These are phyloP conservation scores for Scylla paramamosain DNA, from an alignment of 1,140 invertebrate species.

Conservation along the genomic window DNA sequence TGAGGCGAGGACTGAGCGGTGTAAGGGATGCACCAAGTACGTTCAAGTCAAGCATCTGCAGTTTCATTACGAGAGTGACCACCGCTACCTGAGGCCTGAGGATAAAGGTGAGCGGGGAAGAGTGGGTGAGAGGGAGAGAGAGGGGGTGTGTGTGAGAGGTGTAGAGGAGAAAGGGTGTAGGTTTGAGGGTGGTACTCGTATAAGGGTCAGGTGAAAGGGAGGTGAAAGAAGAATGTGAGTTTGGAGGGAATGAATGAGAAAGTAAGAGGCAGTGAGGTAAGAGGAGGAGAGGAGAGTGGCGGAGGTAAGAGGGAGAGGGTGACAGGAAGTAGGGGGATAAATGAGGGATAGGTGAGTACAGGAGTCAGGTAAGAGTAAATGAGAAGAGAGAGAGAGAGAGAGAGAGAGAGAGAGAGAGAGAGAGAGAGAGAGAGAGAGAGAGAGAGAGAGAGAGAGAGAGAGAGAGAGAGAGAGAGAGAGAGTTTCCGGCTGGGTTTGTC, in stretches of 20 bases:
- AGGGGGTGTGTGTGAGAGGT: no score
- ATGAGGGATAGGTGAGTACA: background rate
- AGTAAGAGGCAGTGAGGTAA: background rate
- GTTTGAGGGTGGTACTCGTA: background rate
- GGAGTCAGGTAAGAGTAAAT: background rate
- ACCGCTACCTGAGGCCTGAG: constrained; percentile 83
- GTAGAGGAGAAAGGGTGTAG: background rate
- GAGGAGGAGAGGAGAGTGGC: background rate
- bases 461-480: no score
- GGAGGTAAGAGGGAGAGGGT: background rate
- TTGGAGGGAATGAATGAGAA: no score
- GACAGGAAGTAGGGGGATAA: background rate
- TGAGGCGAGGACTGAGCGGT: constrained; percentile 85
- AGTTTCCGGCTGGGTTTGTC: no score
- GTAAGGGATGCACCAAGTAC: constrained; percentile 84
- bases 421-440: constrained; percentile 32
- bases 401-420: constrained; percentile 31
- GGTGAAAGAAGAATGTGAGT: no score
- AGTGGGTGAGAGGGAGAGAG: background rate
- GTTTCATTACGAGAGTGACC: constrained; percentile 84
- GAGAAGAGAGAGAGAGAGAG: background rate
- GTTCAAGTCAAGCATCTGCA: constrained; percentile 86
- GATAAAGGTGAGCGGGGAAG: constrained; percentile 78
- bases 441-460: background rate
- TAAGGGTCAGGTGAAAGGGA: no score